Conservation (phyloP, 2,797 vertebrate genomes). For the Sciurus vulgaris region DNA sequence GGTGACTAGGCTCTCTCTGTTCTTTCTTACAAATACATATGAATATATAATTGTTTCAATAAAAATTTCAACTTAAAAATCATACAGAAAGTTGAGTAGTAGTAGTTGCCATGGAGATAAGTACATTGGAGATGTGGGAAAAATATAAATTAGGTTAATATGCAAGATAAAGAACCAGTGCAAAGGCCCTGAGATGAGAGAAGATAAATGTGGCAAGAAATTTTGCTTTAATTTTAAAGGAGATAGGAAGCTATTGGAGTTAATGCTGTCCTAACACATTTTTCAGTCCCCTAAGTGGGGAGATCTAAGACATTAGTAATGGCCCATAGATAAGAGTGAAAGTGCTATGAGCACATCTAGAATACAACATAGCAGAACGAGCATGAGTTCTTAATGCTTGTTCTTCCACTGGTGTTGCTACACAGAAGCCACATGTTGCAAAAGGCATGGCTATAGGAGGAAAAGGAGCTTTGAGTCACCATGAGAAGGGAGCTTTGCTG, state of each 20-base stretch:
- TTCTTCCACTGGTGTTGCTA: not conserved
- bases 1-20: not conserved
- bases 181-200: not conserved
- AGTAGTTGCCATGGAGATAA: not conserved
- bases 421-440: not conserved
- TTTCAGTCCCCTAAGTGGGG: not conserved
- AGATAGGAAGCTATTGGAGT: not conserved
- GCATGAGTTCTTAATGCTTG: not conserved
- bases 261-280: too few relatives aligned
- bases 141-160: not conserved
- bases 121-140: not conserved
- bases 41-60: not conserved
- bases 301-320: too few relatives aligned
- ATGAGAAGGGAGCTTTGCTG: not conserved
- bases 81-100: not conserved
- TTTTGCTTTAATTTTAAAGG: not conserved
- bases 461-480: not conserved
- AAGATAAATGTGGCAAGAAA: not conserved
- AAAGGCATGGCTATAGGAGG: not conserved
- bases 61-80: not conserved
- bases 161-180: too few relatives aligned
- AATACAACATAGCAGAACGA: not conserved
- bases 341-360: accelerated
- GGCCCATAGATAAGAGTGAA: not conserved
- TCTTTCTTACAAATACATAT: conserved; percentile 1